Base-by-base conservation (phyloP, 1,140 invertebrate species). In the Choristoneura fumiferana region DNA sequence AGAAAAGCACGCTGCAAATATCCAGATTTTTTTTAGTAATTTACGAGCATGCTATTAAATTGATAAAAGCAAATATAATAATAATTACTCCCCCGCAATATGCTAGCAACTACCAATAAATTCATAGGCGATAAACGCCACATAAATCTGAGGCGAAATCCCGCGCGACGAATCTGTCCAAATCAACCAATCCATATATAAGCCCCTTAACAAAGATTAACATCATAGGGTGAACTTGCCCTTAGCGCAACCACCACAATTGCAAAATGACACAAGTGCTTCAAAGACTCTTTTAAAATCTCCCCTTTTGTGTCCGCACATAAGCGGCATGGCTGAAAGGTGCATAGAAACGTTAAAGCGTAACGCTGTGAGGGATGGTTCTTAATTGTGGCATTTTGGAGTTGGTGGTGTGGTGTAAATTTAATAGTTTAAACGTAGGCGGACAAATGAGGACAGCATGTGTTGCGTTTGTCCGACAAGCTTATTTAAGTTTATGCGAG, bases 391-490 rank as follows among this genome's bases (percentile, higher is more conserved):
- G 2, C 13, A 6, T 18, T 10, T 36, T 54, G 5, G 52, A 33
- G 34, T 17, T 10, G 5, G n/a, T 6, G 6, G 9, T 17, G 9
- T 36, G 52, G 52, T 54, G 52, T 54, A 54, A 54, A 54, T 54
- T 54, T 54, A 54, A 54, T 29, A 54, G 52, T 54, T 54, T 35
- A 54, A 34, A 54, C 12, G 29, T 54, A 13, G 49, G 49, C 8
- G 52, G 52, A 54, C 52, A 36, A 54, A 54, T 54, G 52, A 5
- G 10, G 29, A 17, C 13, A 34, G 34, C 34, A 54, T 54, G 52
- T 36, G 52, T 49, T 54, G 33, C 52, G 52, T 36, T 54, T 54
- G 52, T 54, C n/a, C 34, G 52, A 54, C 52, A 54, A 54, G 52
- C 52, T 18, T 35, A 54, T 35, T 54, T 35, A 54, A 35, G 34